These are phyloP conservation scores for Poecile montanus DNA, from an alignment of 2,797 vertebrate genomes.

Conservation along the genomic window DNA sequence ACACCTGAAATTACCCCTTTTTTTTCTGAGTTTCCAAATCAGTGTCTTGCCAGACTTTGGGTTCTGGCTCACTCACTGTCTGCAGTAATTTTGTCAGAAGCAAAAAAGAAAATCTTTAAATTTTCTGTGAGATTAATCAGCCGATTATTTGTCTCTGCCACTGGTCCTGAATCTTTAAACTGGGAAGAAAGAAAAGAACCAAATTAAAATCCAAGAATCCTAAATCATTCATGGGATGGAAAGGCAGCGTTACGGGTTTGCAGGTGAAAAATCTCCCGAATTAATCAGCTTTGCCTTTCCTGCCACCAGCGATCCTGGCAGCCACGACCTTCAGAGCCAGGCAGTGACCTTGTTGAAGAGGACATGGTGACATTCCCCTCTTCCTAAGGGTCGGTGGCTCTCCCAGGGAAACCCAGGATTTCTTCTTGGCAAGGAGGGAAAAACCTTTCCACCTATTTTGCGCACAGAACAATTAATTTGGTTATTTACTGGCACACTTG, in stretches of 20 bases:
- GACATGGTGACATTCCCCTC: neutral
- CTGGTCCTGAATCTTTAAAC: slow-evolving; percentile 15
- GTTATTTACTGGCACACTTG: neutral
- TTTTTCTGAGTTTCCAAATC: neutral
- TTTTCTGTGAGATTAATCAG: neutral
- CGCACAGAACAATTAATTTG: neutral
- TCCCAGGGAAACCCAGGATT: neutral
- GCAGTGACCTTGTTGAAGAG: neutral
- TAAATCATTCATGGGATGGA: neutral
- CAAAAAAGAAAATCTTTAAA: neutral
- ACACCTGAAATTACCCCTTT: neutral
- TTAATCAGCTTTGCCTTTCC: neutral
- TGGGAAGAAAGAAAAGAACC: neutral
- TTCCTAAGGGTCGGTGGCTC: neutral
- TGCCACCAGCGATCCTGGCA: neutral
- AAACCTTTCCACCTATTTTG: neutral
- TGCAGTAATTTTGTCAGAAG: neutral
- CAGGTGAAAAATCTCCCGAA: neutral
- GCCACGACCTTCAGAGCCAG: neutral
- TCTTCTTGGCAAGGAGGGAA: neutral
- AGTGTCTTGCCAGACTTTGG: neutral
- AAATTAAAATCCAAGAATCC: neutral
- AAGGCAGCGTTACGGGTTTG: neutral
- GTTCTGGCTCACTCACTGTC: neutral
- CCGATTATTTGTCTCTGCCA: neutral